A percentile compares a stretch with the other conserved stretches of the same genome.
Evolutionary conservation across 2,113 vertebrate genomes (phyloP).

Genomic region (Setophaga petechia): DNA sequence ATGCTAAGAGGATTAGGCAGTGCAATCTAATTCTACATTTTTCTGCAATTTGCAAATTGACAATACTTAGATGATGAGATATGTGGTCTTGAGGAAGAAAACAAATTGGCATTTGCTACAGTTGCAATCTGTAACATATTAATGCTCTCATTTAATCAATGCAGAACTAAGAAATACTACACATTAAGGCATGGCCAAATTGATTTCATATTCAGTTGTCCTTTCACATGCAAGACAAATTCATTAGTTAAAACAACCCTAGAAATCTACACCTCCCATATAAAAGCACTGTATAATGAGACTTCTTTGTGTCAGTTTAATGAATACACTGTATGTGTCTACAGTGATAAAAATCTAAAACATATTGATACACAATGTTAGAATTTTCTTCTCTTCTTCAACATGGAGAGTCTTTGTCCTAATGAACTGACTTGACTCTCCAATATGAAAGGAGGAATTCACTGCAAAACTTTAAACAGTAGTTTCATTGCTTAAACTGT

Average conservation of each 20-base stretch:
- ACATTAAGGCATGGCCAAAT: conserved; percentile 60
- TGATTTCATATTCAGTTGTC: conserved; percentile 68
- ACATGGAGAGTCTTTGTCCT: not conserved
- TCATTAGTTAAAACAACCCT: conserved; percentile 28
- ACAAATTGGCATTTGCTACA: conserved; percentile 33
- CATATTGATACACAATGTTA: not conserved
- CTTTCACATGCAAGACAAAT: conserved; percentile 61
- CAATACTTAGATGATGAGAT: conserved; percentile 8
- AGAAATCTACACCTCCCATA: not conserved
- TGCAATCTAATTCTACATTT: not conserved
- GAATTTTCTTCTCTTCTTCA: not conserved
- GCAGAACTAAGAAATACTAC: conserved; percentile 47
- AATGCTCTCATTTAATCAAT: conserved; percentile 58
- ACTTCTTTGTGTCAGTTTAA: not conserved
- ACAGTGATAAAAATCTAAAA: not conserved
- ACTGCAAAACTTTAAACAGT: not conserved
- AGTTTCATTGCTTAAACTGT: not conserved
- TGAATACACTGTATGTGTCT: not conserved
- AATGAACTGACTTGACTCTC: fast-evolving
- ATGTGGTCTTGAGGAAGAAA: not conserved
- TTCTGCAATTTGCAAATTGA: conserved; percentile 31
- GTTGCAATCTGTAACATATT: conserved; percentile 24
- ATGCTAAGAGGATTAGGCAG: not conserved
- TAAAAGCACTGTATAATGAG: not conserved
- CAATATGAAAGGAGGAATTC: not conserved